phyloP scores from a whole-genome alignment of 2,113 vertebrate genomes.

The Illadopsis cleaveri region DNA sequence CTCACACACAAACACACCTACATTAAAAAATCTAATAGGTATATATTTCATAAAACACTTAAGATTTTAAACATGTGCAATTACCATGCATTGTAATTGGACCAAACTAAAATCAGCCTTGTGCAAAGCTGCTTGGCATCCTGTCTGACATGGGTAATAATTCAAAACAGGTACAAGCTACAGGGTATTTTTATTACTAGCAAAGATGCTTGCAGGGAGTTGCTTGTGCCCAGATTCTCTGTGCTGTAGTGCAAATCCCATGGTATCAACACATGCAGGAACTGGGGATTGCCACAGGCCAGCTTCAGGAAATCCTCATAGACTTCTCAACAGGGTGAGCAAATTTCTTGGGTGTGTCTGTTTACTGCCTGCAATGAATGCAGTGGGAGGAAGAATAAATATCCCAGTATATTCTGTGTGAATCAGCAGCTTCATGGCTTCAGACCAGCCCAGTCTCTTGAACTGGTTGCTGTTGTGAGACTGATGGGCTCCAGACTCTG shows the following conservation, averaged over 20 bases:
- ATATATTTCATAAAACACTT: not conserved
- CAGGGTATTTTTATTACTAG: not conserved
- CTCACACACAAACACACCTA: accelerated
- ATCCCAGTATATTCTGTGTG: not conserved
- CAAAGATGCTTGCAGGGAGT: not conserved
- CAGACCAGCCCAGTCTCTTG: not conserved
- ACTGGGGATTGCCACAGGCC: not conserved
- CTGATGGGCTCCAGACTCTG: not conserved
- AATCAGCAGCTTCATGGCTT: not conserved
- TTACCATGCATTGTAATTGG: not conserved
- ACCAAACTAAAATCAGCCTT: not conserved
- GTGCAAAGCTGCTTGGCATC: not conserved
- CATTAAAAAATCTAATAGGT: not conserved
- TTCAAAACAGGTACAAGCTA: not conserved
- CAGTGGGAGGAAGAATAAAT: not conserved
- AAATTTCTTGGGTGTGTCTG: not conserved
- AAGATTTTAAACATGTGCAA: not conserved
- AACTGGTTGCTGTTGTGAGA: not conserved
- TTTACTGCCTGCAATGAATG: not conserved
- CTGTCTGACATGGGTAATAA: not conserved
- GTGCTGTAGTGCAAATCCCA: not conserved
- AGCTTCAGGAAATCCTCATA: conserved; percentile 50
- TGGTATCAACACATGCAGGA: not conserved
- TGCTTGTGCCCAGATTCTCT: not conserved
- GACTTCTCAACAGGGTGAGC: not conserved